A percentile compares a stretch with the other conserved stretches of the same genome.
Evolutionary conservation across 2,797 vertebrate species (phyloP).

Genomic region (Clarias fuscus): DNA sequence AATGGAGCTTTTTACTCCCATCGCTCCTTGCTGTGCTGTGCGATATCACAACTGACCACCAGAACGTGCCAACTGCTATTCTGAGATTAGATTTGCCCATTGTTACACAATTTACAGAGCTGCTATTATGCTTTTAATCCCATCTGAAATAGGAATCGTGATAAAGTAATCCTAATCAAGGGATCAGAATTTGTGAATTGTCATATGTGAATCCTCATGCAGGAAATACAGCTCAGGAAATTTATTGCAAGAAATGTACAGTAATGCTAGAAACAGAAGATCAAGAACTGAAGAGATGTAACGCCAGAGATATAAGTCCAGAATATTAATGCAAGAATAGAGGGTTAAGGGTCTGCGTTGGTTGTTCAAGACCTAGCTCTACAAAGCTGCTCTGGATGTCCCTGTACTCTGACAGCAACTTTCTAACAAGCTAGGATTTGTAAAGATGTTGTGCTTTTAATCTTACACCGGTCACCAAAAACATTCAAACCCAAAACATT

Average conservation of each 20-base stretch:
- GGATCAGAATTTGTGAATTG: neutral
- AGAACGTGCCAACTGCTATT: neutral
- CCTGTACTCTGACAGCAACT: no score
- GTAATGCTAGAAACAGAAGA: neutral
- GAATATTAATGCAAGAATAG: no score
- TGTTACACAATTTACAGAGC: neutral
- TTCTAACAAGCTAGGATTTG: no score
- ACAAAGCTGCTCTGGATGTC: no score
- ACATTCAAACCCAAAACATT: no score
- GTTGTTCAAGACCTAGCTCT: no score
- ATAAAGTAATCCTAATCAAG: neutral
- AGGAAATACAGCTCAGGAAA: neutral
- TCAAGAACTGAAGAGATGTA: neutral
- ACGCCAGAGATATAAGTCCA: no score
- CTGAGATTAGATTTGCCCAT: neutral
- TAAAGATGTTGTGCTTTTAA: no score
- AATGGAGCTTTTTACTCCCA: conserved; percentile 46
- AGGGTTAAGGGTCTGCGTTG: no score
- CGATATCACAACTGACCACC: neutral
- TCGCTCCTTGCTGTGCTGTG: conserved; percentile 3
- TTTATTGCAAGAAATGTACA: no score
- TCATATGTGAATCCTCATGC: neutral
- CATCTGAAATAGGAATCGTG: neutral
- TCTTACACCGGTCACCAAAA: no score
- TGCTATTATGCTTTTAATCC: neutral